Conservation (phyloP, 2,113 vertebrate genomes). For the Antennarius striatus region DNA sequence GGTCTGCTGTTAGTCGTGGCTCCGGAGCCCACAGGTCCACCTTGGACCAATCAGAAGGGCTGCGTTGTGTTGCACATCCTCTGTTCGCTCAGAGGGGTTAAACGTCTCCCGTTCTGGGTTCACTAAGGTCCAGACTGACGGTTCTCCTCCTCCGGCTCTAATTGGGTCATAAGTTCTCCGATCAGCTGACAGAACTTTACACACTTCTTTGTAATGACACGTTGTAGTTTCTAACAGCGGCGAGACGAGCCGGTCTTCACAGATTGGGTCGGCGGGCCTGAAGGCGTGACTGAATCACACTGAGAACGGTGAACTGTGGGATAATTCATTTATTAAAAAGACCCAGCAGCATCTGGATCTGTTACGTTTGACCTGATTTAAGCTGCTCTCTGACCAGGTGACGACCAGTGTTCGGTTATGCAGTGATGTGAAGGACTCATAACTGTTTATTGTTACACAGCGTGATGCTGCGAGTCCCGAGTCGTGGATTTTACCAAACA, state of each 20-base stretch:
- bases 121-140: too few relatives aligned
- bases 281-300: neutral
- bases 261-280: neutral
- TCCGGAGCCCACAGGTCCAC: conserved; percentile 26
- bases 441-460: conserved; percentile 7
- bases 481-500: conserved; percentile 36
- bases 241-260: neutral
- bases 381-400: too few relatives aligned
- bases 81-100: conserved; percentile 13
- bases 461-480: conserved; percentile 9
- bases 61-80: conserved; percentile 18
- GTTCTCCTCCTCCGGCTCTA: conserved; percentile 49
- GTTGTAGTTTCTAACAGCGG: neutral
- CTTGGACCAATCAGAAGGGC: conserved; percentile 47
- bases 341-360: too few relatives aligned
- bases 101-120: conserved; percentile 18
- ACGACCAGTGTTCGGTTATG: too few relatives aligned
- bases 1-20: conserved; percentile 42
- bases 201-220: conserved; percentile 49
- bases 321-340: too few relatives aligned
- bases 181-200: conserved; percentile 38
- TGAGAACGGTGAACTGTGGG: conserved; percentile 4
- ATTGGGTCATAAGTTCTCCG: conserved; percentile 46
- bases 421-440: conserved; percentile 17
- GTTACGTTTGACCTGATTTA: too few relatives aligned